Evolutionary conservation across 1,140 invertebrate species (phyloP).

Genomic region (Aricia agestis): DNA sequence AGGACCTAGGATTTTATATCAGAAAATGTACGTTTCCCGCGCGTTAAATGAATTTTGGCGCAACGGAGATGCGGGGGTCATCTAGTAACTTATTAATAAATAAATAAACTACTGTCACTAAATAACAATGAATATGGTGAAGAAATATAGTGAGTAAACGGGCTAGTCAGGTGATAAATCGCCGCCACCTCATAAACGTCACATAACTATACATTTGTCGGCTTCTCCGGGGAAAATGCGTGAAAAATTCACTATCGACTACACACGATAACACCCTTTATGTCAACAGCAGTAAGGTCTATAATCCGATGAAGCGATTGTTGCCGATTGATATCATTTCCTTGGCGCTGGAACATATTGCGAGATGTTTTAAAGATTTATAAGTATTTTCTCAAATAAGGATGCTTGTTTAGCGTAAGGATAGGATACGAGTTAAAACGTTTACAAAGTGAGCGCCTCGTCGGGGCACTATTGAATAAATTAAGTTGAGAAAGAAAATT

Average conservation of each 20-base stretch:
- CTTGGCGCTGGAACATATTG: not conserved
- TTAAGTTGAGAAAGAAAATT: not conserved
- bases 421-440: not conserved
- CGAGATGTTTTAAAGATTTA: not conserved
- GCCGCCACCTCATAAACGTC: not conserved
- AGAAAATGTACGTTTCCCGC: no score
- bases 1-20: no score
- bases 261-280: not conserved
- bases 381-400: not conserved
- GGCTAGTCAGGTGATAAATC: not conserved
- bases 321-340: not conserved
- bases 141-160: not conserved
- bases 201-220: slow-evolving; percentile 3
- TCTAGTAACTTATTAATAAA: no score
- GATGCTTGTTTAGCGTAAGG: not conserved
- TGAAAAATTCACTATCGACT: not conserved
- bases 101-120: no score
- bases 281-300: not conserved
- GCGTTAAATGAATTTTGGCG: no score
- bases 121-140: no score
- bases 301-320: not conserved
- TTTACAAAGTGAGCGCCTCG: not conserved
- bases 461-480: not conserved
- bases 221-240: not conserved
- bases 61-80: no score